phyloP scores from a whole-genome alignment of 2,797 vertebrate genomes.

The Neomorphus geoffroyi region DNA sequence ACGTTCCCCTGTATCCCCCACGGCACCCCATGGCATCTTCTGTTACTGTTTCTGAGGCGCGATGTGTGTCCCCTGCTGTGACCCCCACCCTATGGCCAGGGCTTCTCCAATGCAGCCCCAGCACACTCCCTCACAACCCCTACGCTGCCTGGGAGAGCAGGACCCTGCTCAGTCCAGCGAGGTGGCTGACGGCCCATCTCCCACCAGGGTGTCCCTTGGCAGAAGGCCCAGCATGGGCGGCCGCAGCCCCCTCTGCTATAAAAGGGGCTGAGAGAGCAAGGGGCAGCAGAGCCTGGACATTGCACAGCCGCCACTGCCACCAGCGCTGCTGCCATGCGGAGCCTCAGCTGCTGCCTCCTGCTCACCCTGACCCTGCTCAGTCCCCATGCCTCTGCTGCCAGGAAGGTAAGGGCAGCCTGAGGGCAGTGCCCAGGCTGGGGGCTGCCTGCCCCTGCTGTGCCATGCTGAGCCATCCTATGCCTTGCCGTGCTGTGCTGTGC shows the following conservation, averaged over 20 bases:
- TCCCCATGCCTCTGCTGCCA: accelerated
- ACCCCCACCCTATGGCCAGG: accelerated
- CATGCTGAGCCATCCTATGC: too few relatives aligned
- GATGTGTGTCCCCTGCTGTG: accelerated
- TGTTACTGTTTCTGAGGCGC: accelerated
- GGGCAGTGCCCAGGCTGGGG: accelerated
- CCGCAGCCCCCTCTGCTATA: not conserved
- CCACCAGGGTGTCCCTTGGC: not conserved
- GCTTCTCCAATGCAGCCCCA: accelerated
- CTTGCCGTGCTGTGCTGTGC: accelerated
- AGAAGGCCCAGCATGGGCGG: accelerated
- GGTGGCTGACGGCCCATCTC: accelerated
- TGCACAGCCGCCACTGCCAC: accelerated
- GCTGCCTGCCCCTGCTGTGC: not conserved
- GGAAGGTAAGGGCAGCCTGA: not conserved
- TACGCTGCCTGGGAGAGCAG: accelerated
- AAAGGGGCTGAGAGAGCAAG: accelerated
- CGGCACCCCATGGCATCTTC: accelerated
- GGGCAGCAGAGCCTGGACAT: not conserved
- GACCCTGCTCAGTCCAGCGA: accelerated
- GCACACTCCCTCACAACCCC: accelerated
- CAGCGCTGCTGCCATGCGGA: accelerated
- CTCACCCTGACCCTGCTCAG: accelerated
- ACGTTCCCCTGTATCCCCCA: accelerated
- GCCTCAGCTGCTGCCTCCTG: not conserved